Conservation (phyloP, 2,888 invertebrate genomes). For the Laspeyria flexula region DNA sequence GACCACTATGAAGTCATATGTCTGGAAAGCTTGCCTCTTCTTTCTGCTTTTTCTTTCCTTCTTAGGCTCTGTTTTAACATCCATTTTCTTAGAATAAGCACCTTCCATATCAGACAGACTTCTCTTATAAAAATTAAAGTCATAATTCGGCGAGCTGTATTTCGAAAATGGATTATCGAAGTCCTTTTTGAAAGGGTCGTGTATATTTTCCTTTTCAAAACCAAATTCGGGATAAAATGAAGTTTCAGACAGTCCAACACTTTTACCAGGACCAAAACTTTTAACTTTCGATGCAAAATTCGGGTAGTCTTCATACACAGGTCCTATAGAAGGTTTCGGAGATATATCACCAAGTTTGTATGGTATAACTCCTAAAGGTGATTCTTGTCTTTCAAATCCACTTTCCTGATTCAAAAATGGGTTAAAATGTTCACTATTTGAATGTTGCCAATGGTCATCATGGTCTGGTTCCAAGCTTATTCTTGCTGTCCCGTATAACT, state of each 20-base stretch:
- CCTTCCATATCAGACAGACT: conserved; percentile 53
- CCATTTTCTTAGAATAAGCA: conserved; percentile 52
- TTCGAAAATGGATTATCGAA: conserved; percentile 33
- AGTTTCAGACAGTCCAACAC: conserved; percentile 50
- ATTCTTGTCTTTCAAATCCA: conserved; percentile 7
- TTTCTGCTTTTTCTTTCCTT: conserved; percentile 55
- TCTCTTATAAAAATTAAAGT: conserved; percentile 41
- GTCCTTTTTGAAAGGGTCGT: conserved; percentile 8
- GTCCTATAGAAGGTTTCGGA: conserved; percentile 28
- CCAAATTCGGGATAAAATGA: conserved; percentile 53
- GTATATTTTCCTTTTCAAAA: conserved; percentile 16
- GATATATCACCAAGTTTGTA: conserved; percentile 24
- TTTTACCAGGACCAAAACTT: conserved; percentile 53
- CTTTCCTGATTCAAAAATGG: conserved; percentile 9
- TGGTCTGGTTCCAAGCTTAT: conserved; percentile 37
- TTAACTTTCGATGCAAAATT: conserved; percentile 46
- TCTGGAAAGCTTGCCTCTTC: conserved; percentile 61
- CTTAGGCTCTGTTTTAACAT: conserved; percentile 50
- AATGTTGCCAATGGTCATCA: conserved; percentile 19
- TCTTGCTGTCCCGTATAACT: conserved; percentile 84
- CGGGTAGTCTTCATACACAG: conserved; percentile 40
- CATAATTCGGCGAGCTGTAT: conserved; percentile 19
- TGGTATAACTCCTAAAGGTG: conserved; percentile 31
- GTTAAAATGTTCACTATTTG: conserved; percentile 6
- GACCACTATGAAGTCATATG: conserved; percentile 87